phyloP scores from a whole-genome alignment of 53 echinoderm and acorn worm genomes.

The Crossaster papposus region DNA sequence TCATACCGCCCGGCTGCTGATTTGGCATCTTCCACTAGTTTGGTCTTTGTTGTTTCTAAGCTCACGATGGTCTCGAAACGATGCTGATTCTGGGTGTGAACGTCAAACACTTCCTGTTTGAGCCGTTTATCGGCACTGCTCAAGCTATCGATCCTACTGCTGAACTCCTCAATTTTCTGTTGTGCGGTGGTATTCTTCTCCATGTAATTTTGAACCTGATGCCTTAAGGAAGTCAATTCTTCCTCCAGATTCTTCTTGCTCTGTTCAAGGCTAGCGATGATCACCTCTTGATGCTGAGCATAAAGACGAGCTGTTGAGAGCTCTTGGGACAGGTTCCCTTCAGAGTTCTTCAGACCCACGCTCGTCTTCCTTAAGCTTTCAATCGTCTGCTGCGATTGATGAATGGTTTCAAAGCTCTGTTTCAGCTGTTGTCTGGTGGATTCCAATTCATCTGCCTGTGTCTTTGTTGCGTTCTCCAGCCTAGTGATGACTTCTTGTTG shows the following conservation, averaged over 20 bases:
- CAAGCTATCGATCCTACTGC: background rate
- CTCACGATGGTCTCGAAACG: background rate
- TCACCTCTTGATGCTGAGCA: background rate
- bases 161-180: background rate
- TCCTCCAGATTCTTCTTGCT: background rate
- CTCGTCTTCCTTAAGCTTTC: background rate
- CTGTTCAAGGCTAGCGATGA: background rate
- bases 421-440: background rate
- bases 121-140: background rate
- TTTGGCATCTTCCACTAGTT: background rate
- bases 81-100: background rate
- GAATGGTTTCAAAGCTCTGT: background rate
- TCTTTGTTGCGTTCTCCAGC: background rate
- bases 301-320: background rate
- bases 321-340: background rate
- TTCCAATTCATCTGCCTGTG: conserved; percentile 3
- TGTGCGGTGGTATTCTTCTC: background rate
- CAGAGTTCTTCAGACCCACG: background rate
- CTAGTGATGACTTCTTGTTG: background rate
- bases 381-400: background rate
- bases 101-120: background rate
- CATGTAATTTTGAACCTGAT: too few relatives aligned
- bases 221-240: background rate
- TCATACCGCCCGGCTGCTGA: background rate
- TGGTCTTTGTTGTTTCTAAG: too few relatives aligned